These are phyloP conservation scores for Coelogynopora nodosa DNA, from an alignment of 2,888 invertebrate genomes.

Conservation along the genomic window DNA sequence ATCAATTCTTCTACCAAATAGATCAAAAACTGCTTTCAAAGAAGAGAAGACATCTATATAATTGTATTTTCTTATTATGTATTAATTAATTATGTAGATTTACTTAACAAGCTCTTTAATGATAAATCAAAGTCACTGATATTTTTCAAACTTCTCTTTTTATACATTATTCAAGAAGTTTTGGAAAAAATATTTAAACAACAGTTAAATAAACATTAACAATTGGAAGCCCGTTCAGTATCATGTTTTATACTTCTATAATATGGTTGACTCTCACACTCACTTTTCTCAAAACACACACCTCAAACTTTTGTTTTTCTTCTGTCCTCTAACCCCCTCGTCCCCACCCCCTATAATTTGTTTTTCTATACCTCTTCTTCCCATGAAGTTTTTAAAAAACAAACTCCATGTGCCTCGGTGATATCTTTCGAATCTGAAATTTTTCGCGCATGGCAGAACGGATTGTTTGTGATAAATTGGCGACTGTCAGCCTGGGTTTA, in stretches of 20 bases:
- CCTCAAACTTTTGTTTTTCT: not conserved
- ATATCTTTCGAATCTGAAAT: not conserved
- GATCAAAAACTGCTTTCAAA: too few relatives aligned
- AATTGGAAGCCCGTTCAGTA: not conserved
- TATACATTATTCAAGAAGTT: too few relatives aligned
- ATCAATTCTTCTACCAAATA: too few relatives aligned
- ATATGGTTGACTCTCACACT: not conserved
- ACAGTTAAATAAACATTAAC: not conserved
- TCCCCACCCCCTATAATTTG: not conserved
- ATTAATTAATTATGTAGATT: too few relatives aligned
- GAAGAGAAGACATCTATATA: too few relatives aligned
- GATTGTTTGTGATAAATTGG: conserved; percentile 31
- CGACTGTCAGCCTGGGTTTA: not conserved
- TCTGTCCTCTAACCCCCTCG: not conserved
- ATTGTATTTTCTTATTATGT: too few relatives aligned
- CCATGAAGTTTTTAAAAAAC: not conserved
- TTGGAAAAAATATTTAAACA: not conserved
- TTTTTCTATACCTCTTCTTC: not conserved
- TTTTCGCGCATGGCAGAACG: conserved; percentile 24
- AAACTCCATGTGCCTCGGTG: not conserved
- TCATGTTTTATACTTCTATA: not conserved
- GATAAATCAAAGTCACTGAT: too few relatives aligned
- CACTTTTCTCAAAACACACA: not conserved
- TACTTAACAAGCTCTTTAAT: too few relatives aligned
- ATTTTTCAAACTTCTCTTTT: too few relatives aligned